Conservation (phyloP, 92 coral and sea anemone species). For the Bergia sp. region DNA sequence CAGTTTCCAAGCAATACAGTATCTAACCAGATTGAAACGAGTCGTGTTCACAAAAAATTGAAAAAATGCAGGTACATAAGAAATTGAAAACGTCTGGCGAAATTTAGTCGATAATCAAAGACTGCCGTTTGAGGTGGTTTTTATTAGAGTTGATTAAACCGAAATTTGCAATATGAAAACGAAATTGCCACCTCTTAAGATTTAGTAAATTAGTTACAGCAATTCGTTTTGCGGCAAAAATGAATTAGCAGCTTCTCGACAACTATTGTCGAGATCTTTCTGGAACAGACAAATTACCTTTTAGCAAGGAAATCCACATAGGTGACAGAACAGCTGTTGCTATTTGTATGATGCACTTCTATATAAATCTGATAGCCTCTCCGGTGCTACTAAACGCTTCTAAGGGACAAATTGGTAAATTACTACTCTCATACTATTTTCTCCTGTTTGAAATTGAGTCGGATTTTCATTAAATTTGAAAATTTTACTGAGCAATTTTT, state of each 20-base stretch:
- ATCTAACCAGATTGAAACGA: background rate
- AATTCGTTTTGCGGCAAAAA: background rate
- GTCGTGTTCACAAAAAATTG: background rate
- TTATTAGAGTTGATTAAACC: background rate
- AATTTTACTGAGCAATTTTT: background rate
- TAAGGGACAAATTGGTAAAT: too few species aligned
- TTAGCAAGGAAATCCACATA: background rate
- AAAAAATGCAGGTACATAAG: background rate
- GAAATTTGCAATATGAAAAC: background rate
- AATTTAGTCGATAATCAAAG: background rate
- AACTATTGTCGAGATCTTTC: background rate
- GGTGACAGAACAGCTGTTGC: background rate
- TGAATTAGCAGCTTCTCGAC: background rate
- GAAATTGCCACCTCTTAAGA: background rate
- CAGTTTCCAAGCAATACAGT: background rate
- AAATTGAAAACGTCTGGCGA: background rate
- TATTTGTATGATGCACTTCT: background rate
- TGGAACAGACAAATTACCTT: conserved; percentile 22
- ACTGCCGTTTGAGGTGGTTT: background rate
- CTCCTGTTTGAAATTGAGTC: background rate
- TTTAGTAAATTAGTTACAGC: background rate
- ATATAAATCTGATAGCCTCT: too few species aligned
- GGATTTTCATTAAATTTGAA: background rate
- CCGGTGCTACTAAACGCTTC: too few species aligned
- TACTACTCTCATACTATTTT: background rate